A percentile compares a stretch with the other conserved stretches of the same genome.
These are phyloP conservation scores for Psettodes erumei DNA, from an alignment of 2,113 vertebrate genomes.

Conservation along the genomic window DNA sequence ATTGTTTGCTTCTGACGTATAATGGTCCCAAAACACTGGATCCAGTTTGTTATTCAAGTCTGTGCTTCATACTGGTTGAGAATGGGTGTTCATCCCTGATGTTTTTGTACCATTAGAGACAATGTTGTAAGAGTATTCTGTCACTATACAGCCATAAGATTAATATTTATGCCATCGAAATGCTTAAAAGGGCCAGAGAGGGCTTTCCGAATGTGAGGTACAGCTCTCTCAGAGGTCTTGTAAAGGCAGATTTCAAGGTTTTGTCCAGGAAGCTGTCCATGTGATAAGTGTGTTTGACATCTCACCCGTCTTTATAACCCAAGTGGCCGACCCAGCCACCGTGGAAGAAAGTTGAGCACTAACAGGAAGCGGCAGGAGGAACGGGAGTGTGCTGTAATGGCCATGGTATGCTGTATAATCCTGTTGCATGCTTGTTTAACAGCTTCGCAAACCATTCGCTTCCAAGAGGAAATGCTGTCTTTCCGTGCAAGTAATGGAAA, in stretches of 20 bases:
- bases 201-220: background rate
- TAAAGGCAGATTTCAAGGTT: background rate
- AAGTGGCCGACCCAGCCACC: constrained; percentile 17
- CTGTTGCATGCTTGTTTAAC: constrained; percentile 64
- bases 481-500: constrained; percentile 32
- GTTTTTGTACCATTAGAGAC: background rate
- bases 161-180: background rate
- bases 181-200: background rate
- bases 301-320: constrained; percentile 28
- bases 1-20: background rate
- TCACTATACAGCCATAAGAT: background rate
- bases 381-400: constrained; percentile 56
- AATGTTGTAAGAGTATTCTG: background rate
- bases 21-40: background rate
- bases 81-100: background rate
- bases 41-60: background rate
- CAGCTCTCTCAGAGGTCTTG: background rate
- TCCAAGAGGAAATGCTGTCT: constrained; percentile 53
- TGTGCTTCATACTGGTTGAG: background rate
- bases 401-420: constrained; percentile 65
- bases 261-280: constrained; percentile 1
- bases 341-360: constrained; percentile 51
- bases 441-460: constrained; percentile 44
- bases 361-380: constrained; percentile 69
- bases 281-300: constrained; percentile 35